These are phyloP conservation scores for Aleadryas rufinucha DNA, from an alignment of 2,113 vertebrate genomes.

Conservation along the genomic window DNA sequence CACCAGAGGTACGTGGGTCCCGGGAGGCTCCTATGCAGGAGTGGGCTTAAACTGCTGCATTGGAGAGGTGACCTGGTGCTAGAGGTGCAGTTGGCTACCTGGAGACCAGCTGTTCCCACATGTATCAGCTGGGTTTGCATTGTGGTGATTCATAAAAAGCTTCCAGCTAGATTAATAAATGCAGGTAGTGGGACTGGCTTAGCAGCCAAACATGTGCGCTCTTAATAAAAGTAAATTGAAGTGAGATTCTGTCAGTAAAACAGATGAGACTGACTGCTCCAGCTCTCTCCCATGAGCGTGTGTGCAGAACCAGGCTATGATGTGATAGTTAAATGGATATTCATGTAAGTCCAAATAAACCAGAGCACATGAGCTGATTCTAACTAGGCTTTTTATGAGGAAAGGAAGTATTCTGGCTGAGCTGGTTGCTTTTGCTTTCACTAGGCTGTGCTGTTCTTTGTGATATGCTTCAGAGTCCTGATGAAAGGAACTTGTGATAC, in stretches of 20 bases:
- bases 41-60: fast-evolving
- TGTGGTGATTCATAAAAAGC: background rate
- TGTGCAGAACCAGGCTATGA: fast-evolving
- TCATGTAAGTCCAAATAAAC: background rate
- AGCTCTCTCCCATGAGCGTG: background rate
- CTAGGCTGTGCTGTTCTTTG: background rate
- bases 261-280: background rate
- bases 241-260: background rate
- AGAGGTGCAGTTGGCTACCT: background rate
- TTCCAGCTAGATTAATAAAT: background rate
- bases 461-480: background rate
- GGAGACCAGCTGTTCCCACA: background rate
- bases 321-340: background rate
- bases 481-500: background rate
- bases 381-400: background rate
- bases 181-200: background rate
- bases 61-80: background rate
- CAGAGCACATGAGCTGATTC: background rate
- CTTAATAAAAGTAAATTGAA: background rate
- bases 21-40: too few relatives aligned
- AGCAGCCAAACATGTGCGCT: background rate
- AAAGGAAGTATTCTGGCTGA: background rate
- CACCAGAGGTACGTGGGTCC: constrained; percentile 79
- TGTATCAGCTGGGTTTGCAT: background rate
- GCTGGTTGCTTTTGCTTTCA: background rate